Conservation (phyloP, 2,797 vertebrate species). For the Petrocephalus schoutedeni region DNA sequence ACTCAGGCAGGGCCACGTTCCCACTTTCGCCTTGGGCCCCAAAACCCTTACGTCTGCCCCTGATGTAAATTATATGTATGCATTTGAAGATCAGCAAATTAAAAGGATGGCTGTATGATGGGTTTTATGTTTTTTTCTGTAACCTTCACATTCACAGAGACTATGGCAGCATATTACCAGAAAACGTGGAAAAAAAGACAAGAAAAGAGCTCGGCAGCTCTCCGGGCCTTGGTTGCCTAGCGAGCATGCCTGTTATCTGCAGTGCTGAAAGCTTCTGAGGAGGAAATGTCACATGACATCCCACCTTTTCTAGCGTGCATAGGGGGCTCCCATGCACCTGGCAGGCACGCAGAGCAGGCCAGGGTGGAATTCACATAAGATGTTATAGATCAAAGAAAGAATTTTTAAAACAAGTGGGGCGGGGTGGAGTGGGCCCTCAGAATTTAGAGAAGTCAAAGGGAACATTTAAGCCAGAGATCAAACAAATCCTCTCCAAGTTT, state of each 20-base stretch:
- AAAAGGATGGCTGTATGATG: not conserved
- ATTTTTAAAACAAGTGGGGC: constrained; percentile 38
- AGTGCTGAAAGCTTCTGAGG: constrained; percentile 65
- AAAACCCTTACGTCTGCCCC: too few species aligned
- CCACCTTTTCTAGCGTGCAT: constrained; percentile 43
- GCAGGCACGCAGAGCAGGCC: constrained; percentile 51
- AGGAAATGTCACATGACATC: constrained; percentile 74
- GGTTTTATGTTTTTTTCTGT: not conserved
- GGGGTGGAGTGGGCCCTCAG: constrained; percentile 20
- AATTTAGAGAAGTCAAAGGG: constrained; percentile 46
- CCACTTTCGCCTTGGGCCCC: too few species aligned
- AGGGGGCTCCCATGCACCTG: constrained; percentile 49
- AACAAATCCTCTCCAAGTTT: constrained; percentile 56
- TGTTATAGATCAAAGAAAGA: constrained; percentile 58
- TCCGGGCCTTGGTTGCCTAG: not conserved
- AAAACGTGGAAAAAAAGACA: not conserved
- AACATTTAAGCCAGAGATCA: constrained; percentile 58
- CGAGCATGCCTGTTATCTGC: not conserved
- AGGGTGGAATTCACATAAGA: constrained; percentile 62
- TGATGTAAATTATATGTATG: too few species aligned
- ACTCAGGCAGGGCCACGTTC: too few species aligned
- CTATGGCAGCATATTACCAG: not conserved
- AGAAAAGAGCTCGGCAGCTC: not conserved
- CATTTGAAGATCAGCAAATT: too few species aligned
- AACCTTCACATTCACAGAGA: not conserved